These are phyloP conservation scores for Drosophila peninsularis DNA, from an alignment of 2,888 invertebrate genomes.

Conservation along the genomic window DNA sequence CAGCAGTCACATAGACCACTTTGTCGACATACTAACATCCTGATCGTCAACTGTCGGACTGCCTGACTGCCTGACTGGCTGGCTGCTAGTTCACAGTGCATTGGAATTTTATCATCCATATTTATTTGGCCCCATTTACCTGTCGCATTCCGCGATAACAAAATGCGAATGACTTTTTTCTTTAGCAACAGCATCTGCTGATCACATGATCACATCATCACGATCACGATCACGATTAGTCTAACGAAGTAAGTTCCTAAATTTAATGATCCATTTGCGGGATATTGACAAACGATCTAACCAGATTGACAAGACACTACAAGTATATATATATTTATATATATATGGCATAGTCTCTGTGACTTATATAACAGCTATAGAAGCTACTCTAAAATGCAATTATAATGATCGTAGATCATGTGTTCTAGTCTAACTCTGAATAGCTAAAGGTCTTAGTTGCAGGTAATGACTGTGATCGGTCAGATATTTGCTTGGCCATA, in stretches of 20 bases:
- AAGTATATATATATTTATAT: background rate
- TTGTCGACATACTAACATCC: conserved; percentile 41
- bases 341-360: background rate
- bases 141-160: conserved; percentile 14
- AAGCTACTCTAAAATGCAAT: background rate
- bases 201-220: conserved; percentile 6
- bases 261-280: conserved; percentile 3
- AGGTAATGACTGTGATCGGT: background rate
- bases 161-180: background rate
- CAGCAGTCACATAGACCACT: conserved; percentile 55
- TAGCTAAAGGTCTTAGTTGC: too few species aligned
- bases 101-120: conserved; percentile 43
- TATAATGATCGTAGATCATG: background rate
- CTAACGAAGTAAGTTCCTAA: too few species aligned
- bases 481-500: background rate
- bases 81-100: conserved; percentile 5
- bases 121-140: conserved; percentile 46
- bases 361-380: background rate
- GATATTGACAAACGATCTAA: conserved; percentile 7
- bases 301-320: background rate
- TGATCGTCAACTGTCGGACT: conserved; percentile 9
- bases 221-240: background rate
- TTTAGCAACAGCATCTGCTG: conserved; percentile 5
- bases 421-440: background rate
- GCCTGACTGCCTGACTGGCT: background rate